These are phyloP conservation scores for Galaxea fascicularis DNA, from an alignment of 92 coral and sea anemone genomes.

Conservation along the genomic window DNA sequence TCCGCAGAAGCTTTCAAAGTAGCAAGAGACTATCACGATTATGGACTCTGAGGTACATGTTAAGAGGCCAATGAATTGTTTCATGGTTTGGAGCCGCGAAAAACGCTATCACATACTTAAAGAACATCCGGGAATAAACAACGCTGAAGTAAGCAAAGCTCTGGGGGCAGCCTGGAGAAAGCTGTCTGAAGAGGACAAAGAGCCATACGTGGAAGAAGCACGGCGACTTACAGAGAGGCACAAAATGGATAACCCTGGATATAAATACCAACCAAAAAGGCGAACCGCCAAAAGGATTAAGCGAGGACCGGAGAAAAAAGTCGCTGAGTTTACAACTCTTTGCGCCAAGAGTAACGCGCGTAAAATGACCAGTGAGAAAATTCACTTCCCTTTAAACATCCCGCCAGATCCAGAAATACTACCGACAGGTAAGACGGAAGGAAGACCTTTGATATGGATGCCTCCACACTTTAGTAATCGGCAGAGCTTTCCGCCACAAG, in stretches of 20 bases:
- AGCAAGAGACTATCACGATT: neutral
- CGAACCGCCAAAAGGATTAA: slow-evolving; percentile 43
- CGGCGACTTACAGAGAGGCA: slow-evolving; percentile 73
- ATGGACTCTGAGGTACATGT: slow-evolving; percentile 59
- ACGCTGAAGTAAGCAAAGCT: slow-evolving; percentile 85
- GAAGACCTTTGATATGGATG: neutral
- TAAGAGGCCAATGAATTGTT: slow-evolving; percentile 91
- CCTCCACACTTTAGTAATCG: slow-evolving; percentile 4
- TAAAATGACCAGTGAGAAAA: slow-evolving; percentile 8
- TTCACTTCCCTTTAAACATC: slow-evolving; percentile 12
- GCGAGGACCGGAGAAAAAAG: slow-evolving; percentile 38
- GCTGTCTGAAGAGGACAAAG: slow-evolving; percentile 77
- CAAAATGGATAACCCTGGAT: slow-evolving; percentile 76
- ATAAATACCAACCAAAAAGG: slow-evolving; percentile 81
- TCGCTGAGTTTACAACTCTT: neutral
- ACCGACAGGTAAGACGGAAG: neutral
- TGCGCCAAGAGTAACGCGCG: neutral
- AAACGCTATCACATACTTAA: slow-evolving; percentile 84
- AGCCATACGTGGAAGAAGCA: slow-evolving; percentile 86
- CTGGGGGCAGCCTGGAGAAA: slow-evolving; percentile 86
- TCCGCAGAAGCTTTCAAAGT: neutral
- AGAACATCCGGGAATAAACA: slow-evolving; percentile 86
- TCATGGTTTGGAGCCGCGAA: slow-evolving; percentile 95
- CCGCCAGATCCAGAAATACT: neutral
- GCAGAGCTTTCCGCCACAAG: slow-evolving; percentile 14